Evolutionary conservation across 2,113 vertebrate species (phyloP).

Genomic region (Collichthys lucidus): DNA sequence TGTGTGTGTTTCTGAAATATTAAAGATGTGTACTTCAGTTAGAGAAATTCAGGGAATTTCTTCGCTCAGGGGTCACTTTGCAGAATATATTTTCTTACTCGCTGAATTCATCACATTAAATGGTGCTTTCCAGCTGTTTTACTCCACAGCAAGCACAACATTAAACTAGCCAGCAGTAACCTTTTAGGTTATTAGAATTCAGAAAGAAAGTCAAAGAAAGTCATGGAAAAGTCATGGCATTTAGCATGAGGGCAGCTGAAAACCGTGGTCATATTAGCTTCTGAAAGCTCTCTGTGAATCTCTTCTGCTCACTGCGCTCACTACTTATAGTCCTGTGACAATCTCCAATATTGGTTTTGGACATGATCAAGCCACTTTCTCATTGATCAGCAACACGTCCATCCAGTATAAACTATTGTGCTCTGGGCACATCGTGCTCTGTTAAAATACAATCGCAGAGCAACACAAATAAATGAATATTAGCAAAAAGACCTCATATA

Average conservation of each 20-base stretch:
- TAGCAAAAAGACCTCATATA: no score
- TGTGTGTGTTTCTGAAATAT: neutral
- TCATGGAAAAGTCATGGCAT: conserved; percentile 4
- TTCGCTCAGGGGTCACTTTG: conserved; percentile 41
- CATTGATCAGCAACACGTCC: no score
- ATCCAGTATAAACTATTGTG: neutral
- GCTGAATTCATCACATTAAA: conserved; percentile 22
- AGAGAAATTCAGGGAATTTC: conserved; percentile 10
- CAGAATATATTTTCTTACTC: conserved; percentile 19
- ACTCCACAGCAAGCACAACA: conserved; percentile 12
- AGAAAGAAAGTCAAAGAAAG: conserved; percentile 2
- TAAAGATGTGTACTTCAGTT: neutral
- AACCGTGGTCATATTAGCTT: neutral
- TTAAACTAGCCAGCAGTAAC: neutral
- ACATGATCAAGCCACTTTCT: neutral
- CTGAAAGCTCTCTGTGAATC: neutral
- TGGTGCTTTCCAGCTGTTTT: conserved; percentile 27
- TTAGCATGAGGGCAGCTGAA: neutral
- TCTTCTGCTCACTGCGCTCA: neutral
- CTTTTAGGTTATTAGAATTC: neutral
- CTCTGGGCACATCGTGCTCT: neutral
- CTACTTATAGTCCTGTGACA: neutral
- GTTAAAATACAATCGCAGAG: neutral
- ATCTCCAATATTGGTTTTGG: neutral
- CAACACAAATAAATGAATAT: neutral